Base-by-base conservation (phyloP, 1,140 invertebrate species). In the Anoplophora glabripennis region DNA sequence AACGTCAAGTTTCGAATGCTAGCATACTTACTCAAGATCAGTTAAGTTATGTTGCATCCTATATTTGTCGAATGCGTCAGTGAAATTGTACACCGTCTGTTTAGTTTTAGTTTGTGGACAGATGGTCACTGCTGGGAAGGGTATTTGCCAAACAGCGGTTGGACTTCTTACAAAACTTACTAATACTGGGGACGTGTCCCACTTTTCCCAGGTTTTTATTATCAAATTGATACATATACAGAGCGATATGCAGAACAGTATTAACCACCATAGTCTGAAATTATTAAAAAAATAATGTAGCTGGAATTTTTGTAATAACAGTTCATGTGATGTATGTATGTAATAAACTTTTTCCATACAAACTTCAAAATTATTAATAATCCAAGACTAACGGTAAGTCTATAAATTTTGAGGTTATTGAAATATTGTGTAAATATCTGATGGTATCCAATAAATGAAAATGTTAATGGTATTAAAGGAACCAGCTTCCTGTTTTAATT, bases 81-180 rank as follows among this genome's bases (percentile, higher is more conserved):
- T 78, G 57, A 74, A 77, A 68, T 79, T 77, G 61, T 73, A 78
- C 7, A 66, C 47, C 3, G 38, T 68, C 53, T 74, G 70, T 41
- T 66, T 64, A 0, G 71, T 58, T 63, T 78, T 78, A 0, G 77
- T 80, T 64, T 81, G 79, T 0, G 78, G 75, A 63, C 81, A 83
- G 42, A 83, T 78, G 2, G 81, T 82, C 15, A 83, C 74, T 4
- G 81, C 80, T 12, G 81, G 81, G 66, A 83, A 83, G 0, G 81
- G 81, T 36, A 83, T 77, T 56, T 79, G 75, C 78, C 80, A 81
- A 5, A 83, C 76, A 0, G 81, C 79, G 1, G 80, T 82, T 0
- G 78, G 76, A 53, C 75, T 77, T 55, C 79, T 76, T 0, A 79
- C 77, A 63, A 84, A 83, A 54, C 81, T 81, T 0, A 84, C 81